These are phyloP conservation scores for Eucriotettix oculatus DNA, from an alignment of 2,888 invertebrate species.

Conservation along the genomic window DNA sequence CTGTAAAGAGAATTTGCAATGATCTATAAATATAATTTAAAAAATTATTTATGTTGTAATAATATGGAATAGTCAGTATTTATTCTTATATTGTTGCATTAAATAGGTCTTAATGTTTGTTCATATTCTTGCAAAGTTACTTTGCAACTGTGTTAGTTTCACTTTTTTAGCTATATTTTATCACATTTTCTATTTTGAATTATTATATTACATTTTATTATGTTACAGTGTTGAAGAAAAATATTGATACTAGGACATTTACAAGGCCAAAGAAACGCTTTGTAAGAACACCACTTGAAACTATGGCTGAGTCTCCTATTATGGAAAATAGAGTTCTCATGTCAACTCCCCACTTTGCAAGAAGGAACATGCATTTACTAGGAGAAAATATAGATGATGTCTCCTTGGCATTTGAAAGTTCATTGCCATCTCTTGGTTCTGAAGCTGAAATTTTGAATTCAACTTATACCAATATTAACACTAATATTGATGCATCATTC, in stretches of 20 bases:
- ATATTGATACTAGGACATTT: slow-evolving; percentile 51
- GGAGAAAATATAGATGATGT: background rate
- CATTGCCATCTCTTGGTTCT: too few species aligned
- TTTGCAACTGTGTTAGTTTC: too few species aligned
- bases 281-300: slow-evolving; percentile 42
- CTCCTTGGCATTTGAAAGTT: background rate
- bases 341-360: background rate
- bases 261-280: slow-evolving; percentile 46
- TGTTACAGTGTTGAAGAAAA: slow-evolving; percentile 24
- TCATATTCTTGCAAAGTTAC: background rate
- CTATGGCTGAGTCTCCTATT: slow-evolving; percentile 6
- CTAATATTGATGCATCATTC: too few species aligned
- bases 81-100: background rate
- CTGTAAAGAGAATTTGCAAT: background rate
- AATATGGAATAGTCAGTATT: background rate
- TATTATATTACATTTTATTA: background rate
- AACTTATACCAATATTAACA: too few species aligned
- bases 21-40: background rate
- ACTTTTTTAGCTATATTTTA: too few species aligned
- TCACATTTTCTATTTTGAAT: too few species aligned
- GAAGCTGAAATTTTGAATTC: too few species aligned
- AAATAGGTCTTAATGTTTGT: background rate
- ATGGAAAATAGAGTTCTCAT: background rate
- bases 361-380: background rate
- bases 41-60: background rate